Base-by-base conservation (phyloP, 1,140 invertebrate genomes). In the Ceratosolen fusciceps region DNA sequence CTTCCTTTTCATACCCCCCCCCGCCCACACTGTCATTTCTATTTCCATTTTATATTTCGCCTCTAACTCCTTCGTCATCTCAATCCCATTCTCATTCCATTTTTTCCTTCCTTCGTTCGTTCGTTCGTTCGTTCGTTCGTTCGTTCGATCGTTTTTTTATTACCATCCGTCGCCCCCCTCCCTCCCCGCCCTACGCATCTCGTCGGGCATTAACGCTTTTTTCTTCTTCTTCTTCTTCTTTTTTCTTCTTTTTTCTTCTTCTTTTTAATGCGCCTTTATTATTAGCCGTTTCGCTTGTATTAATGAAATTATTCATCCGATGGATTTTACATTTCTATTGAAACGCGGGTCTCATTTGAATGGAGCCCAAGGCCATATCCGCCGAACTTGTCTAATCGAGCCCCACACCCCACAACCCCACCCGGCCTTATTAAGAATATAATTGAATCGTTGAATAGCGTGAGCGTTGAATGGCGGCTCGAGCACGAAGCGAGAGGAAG, bases 251-350 rank as follows among this genome's bases (percentile, higher is more conserved):
- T n/a, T n/a, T n/a, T n/a, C n/a, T n/a, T n/a, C n/a, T n/a, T n/a
- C n/a, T n/a, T n/a, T n/a, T n/a, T n/a, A n/a, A n/a, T n/a, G n/a
- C n/a, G n/a, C n/a, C n/a, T n/a, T n/a, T n/a, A n/a, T n/a, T 10
- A 1, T 26, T 34, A 7, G 1, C 16, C 31, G 2, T 60, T 60
- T 12, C 31, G n/a, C 21, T 60, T 31, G 56, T 60, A 62, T 65
- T n/a, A 37, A 65, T 37, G 31, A 65, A 65, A 65, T 65, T 65
- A 65, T 65, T 65, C 31, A 65, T 65, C 31, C 3, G 9, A 3
- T 37, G 60, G n/a, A 8, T n/a, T 65, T 65, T n/a, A 37, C 10
- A 37, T 65, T 65, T 65, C 60, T 65, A 65, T 65, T 37, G 60
- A 62, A 62, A 62, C 8, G 29, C 58, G n/a, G 5, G 49, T 7